Evolutionary conservation across 2,113 vertebrate species (phyloP), one percentile per base, ranked within the genome.

Genomic region (Triplophysa dalaica): DNA sequence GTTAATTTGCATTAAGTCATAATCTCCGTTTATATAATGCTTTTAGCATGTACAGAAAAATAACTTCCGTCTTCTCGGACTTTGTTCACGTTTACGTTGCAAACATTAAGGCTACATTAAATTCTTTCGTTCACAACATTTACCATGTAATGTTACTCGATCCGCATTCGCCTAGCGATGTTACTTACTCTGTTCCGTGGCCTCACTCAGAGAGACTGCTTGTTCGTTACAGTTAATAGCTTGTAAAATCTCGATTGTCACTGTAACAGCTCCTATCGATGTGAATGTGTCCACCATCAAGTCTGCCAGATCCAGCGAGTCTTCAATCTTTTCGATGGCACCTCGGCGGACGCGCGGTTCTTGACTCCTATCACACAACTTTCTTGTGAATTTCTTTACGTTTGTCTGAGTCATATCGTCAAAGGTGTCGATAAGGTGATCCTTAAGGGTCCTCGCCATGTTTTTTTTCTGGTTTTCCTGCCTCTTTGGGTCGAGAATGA

Each of bases 371-470:
- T 86, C 83, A 45, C 83, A 0, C 1, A 91, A 63, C 1, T 8
- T 0, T 17, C 0, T 0, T 58, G 70, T 8, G 48, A 91, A 90
- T 4, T 33, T 70, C 0, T 26, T 8, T 0, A 86, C 62, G 0
- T 81, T 0, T 0, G 0, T 0, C 0, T 50, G 0, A 0, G 0
- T 0, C 12, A 91, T 58, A 22, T 86, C 1, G 0, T 78, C 54
- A 68, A 91, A 7, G 26, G 26, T 3, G 26, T 29, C 26, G 26
- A 29, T 29, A 2, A 29, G 26, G 26, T 29, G 26, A 29, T 0
- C 21, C 45, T 0, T 84, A 0, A 21, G n/a, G 0, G 41, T 81
- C 2, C 74, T 54, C 26, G 26, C 26, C 89, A 90, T 91, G 75
- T n/a, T 69, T 60, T 2, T 26, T 45, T 56, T n/a, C n/a, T 70